A percentile compares a stretch with the other conserved stretches of the same genome.
Evolutionary conservation across 2,888 invertebrate genomes (phyloP).

Genomic region (Norana najaformis): DNA sequence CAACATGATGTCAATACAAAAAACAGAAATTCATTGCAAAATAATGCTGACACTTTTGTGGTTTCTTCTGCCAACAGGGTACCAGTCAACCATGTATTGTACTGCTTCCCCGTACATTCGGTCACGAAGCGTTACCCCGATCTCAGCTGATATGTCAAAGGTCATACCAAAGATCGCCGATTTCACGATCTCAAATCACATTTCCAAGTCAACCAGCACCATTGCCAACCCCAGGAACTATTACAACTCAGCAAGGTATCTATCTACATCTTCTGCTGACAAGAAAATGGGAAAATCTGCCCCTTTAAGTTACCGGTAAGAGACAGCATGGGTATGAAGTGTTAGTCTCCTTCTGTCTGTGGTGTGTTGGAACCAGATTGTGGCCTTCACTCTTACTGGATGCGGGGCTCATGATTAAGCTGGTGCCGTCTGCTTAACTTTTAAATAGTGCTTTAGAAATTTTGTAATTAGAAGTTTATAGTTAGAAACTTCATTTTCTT

Average conservation of each 20-base stretch:
- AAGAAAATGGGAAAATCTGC: no score
- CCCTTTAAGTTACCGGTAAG: background rate
- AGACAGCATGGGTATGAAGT: background rate
- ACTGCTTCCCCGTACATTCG: slow-evolving; percentile 51
- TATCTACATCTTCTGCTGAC: background rate
- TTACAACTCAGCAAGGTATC: slow-evolving; percentile 61
- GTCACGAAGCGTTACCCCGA: slow-evolving; percentile 55
- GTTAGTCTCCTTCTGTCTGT: background rate
- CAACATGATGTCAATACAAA: no score
- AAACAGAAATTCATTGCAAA: no score
- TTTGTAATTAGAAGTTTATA: no score
- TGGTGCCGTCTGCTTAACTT: no score
- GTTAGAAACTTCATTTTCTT: no score
- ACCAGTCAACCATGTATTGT: slow-evolving; percentile 48
- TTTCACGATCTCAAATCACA: slow-evolving; percentile 56
- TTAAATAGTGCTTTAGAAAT: background rate
- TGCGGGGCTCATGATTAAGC: background rate
- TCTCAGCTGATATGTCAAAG: slow-evolving; percentile 54
- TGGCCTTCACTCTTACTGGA: background rate
- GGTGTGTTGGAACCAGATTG: background rate
- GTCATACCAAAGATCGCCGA: slow-evolving; percentile 55
- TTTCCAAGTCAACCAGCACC: slow-evolving; percentile 52
- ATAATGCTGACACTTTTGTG: no score
- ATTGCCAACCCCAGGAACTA: slow-evolving; percentile 57
- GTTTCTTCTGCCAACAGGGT: background rate